A percentile compares a stretch with the other conserved stretches of the same genome.
phyloP scores from a whole-genome alignment of 2,888 invertebrate genomes.

The Andrena bucephala region DNA sequence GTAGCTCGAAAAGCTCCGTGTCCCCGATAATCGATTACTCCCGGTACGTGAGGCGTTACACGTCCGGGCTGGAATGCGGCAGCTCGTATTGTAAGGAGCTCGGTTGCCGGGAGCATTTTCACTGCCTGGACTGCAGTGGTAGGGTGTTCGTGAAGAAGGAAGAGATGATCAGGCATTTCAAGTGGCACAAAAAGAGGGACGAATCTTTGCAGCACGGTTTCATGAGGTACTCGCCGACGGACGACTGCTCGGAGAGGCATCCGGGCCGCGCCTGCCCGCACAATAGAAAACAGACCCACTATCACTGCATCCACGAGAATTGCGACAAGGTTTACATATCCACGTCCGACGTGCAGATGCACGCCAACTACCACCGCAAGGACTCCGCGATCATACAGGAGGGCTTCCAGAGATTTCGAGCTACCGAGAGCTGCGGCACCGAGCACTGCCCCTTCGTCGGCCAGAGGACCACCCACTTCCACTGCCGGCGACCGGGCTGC shows the following conservation, averaged over 20 bases:
- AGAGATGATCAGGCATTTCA: conserved; percentile 99
- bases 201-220: conserved; percentile 98
- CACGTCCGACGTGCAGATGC: conserved; percentile 99
- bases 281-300: conserved; percentile 97
- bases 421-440: conserved; percentile 97
- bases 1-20: conserved; percentile 85
- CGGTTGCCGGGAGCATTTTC: conserved; percentile 97
- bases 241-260: conserved; percentile 96
- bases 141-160: conserved; percentile 99
- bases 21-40: conserved; percentile 93
- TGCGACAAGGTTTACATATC: conserved; percentile 99
- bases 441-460: conserved; percentile 96
- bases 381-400: conserved; percentile 99
- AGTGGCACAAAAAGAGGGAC: conserved; percentile 99
- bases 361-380: conserved; percentile 99
- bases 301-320: conserved; percentile 98
- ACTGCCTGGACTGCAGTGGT: conserved; percentile 93
- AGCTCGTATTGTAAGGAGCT: conserved; percentile 94
- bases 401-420: conserved; percentile 98
- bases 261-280: conserved; percentile 92
- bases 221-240: conserved; percentile 96
- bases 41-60: conserved; percentile 94
- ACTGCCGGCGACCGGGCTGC: conserved; percentile 96
- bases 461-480: conserved; percentile 98
- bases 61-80: conserved; percentile 93